Evolutionary conservation across 2,797 vertebrate species (phyloP).

Genomic region (Protosalanx chinensis): DNA sequence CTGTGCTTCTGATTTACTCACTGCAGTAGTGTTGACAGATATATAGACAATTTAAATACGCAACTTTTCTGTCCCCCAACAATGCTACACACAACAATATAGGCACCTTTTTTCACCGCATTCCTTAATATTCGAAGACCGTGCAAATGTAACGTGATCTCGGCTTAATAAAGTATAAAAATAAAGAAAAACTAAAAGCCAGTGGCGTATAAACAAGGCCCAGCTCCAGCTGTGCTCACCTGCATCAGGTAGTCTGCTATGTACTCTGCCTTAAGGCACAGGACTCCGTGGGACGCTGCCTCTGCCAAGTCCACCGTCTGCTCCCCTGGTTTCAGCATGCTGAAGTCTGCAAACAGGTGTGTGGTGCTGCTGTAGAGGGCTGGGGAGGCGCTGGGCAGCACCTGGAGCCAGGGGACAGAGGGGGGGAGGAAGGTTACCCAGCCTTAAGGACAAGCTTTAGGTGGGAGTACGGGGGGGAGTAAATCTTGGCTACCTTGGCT

Average conservation of each 20-base stretch:
- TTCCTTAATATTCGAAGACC: too few species aligned
- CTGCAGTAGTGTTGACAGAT: not conserved
- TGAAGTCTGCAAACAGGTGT: slow-evolving; percentile 92
- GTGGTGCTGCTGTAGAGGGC: slow-evolving; percentile 82
- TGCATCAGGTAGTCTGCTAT: slow-evolving; percentile 97
- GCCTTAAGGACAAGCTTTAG: too few species aligned
- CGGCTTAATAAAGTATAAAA: too few species aligned
- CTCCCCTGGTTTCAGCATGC: slow-evolving; percentile 84
- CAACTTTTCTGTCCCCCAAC: too few species aligned
- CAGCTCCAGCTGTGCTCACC: slow-evolving; percentile 59
- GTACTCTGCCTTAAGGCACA: slow-evolving; percentile 90
- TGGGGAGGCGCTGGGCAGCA: slow-evolving; percentile 78
- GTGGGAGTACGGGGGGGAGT: not conserved
- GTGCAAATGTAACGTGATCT: too few species aligned
- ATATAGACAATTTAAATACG: not conserved
- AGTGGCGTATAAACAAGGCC: too few species aligned
- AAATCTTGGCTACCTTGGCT: slow-evolving; percentile 78
- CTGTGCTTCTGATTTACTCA: too few species aligned
- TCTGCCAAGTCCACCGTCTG: slow-evolving; percentile 75
- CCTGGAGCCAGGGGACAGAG: slow-evolving; percentile 65
- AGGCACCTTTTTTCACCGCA: too few species aligned
- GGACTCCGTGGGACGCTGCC: slow-evolving; percentile 79
- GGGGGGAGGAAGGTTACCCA: not conserved
- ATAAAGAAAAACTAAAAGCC: too few species aligned
- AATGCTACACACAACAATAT: too few species aligned